A percentile compares a stretch with the other conserved stretches of the same genome.
These are phyloP conservation scores for Saguinus midas DNA, from an alignment of 2,113 vertebrate species.

Conservation along the genomic window DNA sequence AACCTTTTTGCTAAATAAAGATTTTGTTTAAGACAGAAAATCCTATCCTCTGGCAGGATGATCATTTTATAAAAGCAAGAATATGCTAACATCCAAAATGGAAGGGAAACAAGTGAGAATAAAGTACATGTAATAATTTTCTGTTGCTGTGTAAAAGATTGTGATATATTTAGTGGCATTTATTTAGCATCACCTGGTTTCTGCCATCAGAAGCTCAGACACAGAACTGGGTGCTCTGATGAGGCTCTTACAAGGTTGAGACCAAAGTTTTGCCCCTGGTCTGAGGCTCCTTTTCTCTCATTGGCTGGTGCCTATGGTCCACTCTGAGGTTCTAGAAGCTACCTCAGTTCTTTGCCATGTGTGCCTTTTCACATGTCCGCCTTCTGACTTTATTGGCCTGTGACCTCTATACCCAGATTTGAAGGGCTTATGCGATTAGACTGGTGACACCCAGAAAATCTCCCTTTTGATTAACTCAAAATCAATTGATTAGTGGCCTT, in stretches of 20 bases:
- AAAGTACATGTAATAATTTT: not conserved
- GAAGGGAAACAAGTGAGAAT: not conserved
- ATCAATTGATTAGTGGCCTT: not conserved
- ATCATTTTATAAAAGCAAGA: not conserved
- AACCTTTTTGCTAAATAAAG: not conserved
- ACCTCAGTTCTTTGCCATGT: not conserved
- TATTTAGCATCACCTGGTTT: not conserved
- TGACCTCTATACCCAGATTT: not conserved
- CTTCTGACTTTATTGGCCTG: not conserved
- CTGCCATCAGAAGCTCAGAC: not conserved
- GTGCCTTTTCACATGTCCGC: fast-evolving
- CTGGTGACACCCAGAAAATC: not conserved
- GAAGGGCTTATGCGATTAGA: not conserved
- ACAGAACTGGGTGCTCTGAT: not conserved
- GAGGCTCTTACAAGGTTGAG: not conserved
- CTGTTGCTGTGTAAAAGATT: not conserved
- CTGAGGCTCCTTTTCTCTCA: not conserved
- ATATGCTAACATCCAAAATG: not conserved
- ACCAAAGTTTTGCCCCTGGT: not conserved
- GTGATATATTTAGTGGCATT: not conserved
- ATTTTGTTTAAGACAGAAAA: not conserved
- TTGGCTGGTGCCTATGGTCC: not conserved
- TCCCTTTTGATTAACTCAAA: not conserved
- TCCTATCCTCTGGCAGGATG: not conserved
- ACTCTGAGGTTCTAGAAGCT: not conserved